Evolutionary conservation across 2,113 vertebrate species (phyloP), one percentile per base, ranked within the genome.

Genomic region (Phocoena phocoena): DNA sequence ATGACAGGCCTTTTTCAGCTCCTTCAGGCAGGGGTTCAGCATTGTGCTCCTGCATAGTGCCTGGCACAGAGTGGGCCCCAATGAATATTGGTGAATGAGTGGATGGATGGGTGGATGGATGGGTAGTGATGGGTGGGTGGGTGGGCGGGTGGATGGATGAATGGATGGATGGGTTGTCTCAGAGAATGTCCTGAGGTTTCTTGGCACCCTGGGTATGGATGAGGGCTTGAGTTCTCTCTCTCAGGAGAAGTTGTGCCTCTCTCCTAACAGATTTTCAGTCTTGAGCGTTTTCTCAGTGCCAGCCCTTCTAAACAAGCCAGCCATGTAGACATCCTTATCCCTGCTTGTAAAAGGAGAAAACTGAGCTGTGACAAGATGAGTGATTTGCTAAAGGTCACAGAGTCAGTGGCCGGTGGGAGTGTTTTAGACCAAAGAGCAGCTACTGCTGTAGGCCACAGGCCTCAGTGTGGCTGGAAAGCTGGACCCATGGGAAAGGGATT

Each of bases 401-500:
- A 13, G n/a, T 70, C 41, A 36, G 55, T 90, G 70, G 8, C 12
- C 33, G 26, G 25, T 41, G 23, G 47, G 8, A 17, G 6, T 74
- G 18, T 58, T 85, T 92, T 62, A 92, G 84, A 74, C 17, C 4
- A 31, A 90, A 62, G 88, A 71, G n/a, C 33, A 71, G 33, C 44
- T 25, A 28, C 26, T 31, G 41, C 2, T 7, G 2, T 41, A 41
- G 63, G 44, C 23, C 71, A 38, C 8, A 31, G 47, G 9, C 44
- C 26, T 87, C 33, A 33, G 53, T 3, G 63, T 55, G n/a, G 9
- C 41, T 8, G 25, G 73, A 81, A 63, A 93, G 11, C 28, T 31
- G 36, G 60, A 4, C 8, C 17, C 25, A 17, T 1, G n/a, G 41
- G n/a, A 91, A 96, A 94, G 55, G 36, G 63, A 92, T 88, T 97